phyloP scores from a whole-genome alignment of 2,888 invertebrate genomes.

The Tenthredo amoena region DNA sequence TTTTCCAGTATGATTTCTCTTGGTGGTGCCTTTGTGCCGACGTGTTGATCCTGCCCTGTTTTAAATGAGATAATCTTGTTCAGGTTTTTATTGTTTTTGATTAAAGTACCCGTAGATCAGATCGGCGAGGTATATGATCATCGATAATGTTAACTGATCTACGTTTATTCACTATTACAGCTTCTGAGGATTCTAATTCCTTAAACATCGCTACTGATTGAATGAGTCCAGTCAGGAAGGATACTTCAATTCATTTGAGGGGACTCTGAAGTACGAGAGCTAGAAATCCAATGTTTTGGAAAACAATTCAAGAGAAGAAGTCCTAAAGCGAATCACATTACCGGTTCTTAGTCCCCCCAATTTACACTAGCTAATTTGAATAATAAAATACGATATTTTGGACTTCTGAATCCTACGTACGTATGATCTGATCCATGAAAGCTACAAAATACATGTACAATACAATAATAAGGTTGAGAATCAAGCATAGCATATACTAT shows the following conservation, averaged over 20 bases:
- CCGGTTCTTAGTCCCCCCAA: neutral
- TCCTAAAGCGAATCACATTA: neutral
- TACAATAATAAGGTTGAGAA: neutral
- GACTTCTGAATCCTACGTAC: constrained; percentile 58
- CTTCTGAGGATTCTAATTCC: neutral
- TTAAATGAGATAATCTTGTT: constrained; percentile 56
- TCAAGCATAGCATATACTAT: neutral
- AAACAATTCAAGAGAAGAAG: neutral
- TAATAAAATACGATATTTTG: constrained; percentile 43
- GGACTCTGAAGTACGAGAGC: neutral
- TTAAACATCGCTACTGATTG: neutral
- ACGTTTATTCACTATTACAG: neutral
- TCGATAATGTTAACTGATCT: neutral
- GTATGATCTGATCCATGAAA: constrained; percentile 59
- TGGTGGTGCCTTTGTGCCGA: constrained; percentile 90
- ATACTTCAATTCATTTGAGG: neutral
- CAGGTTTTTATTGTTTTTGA: neutral
- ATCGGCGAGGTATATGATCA: neutral
- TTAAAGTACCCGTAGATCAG: neutral
- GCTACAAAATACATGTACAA: constrained; percentile 56
- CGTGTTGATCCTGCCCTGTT: constrained; percentile 81
- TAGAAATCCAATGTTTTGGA: neutral
- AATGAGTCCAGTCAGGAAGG: neutral
- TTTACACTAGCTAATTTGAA: neutral
- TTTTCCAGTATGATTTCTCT: constrained; percentile 92